phyloP scores from a whole-genome alignment of 2,888 invertebrate genomes.

The Helobdella robusta region DNA sequence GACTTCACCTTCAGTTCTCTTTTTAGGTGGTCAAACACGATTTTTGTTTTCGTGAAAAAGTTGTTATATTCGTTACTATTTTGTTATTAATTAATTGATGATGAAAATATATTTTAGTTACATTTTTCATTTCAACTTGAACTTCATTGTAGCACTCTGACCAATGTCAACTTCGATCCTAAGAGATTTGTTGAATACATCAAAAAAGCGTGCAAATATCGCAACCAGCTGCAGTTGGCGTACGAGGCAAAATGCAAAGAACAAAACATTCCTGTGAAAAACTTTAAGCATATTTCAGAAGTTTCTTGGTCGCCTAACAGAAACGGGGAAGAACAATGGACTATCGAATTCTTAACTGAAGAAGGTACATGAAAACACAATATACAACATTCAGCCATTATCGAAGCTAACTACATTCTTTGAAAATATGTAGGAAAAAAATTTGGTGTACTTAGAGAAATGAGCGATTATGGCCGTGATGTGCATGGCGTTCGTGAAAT shows the following conservation, averaged over 20 bases:
- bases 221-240: conserved; percentile 32
- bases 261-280: conserved; percentile 27
- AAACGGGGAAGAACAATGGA: conserved; percentile 6
- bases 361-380: neutral
- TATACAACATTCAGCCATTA: too few relatives aligned
- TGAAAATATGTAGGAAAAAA: conserved; percentile 21
- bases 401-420: too few relatives aligned
- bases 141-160: conserved; percentile 35
- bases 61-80: neutral
- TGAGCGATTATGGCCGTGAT: conserved; percentile 35
- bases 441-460: conserved; percentile 33
- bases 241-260: conserved; percentile 31
- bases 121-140: too few relatives aligned
- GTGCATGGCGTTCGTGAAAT: conserved; percentile 39
- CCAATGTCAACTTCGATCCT: conserved; percentile 40
- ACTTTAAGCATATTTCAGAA: conserved; percentile 31
- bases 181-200: conserved; percentile 37
- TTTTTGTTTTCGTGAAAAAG: too few relatives aligned
- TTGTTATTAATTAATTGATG: too few relatives aligned
- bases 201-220: conserved; percentile 31
- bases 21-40: conserved; percentile 34
- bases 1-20: conserved; percentile 35
- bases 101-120: too few relatives aligned
- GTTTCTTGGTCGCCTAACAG: conserved; percentile 32
- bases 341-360: neutral